Conservation (phyloP, 2,888 invertebrate species). For the Dorcus hopei region DNA sequence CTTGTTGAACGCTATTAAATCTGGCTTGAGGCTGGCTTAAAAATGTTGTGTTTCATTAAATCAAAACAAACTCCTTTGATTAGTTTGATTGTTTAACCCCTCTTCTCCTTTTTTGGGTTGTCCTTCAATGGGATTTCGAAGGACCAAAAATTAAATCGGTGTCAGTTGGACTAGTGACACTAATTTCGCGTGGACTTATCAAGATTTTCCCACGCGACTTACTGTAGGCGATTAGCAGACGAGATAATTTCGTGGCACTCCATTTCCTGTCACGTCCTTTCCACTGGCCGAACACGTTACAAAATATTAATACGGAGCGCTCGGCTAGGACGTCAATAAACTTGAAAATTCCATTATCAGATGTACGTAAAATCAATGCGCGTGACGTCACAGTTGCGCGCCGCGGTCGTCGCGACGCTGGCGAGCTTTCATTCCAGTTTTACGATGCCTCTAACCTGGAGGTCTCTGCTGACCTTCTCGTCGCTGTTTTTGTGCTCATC, state of each 20-base stretch:
- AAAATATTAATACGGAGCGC: slow-evolving; percentile 6
- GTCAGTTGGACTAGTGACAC: too few species aligned
- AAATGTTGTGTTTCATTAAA: not conserved
- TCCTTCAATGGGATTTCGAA: not conserved
- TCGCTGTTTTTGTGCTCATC: slow-evolving; percentile 31
- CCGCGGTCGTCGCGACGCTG: slow-evolving; percentile 26
- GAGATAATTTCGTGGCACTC: not conserved
- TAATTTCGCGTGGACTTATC: too few species aligned
- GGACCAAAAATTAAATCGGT: not conserved
- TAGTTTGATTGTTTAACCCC: not conserved
- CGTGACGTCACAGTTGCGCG: slow-evolving; percentile 33
- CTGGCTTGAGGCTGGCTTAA: not conserved
- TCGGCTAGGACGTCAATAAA: slow-evolving; percentile 14
- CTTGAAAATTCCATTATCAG: slow-evolving; percentile 21
- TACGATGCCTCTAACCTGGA: slow-evolving; percentile 46
- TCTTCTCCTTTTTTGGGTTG: not conserved
- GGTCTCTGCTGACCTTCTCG: slow-evolving; percentile 35
- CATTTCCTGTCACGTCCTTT: not conserved
- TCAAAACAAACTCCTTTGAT: too few species aligned
- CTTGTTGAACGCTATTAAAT: slow-evolving; percentile 59
- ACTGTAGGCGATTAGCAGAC: not conserved
- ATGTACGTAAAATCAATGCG: slow-evolving; percentile 32
- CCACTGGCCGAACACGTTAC: too few species aligned
- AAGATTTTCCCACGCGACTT: too few species aligned
- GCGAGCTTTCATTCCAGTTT: slow-evolving; percentile 25